Evolutionary conservation across 2,797 vertebrate genomes (phyloP).

Genomic region (Myotis findleyi): DNA sequence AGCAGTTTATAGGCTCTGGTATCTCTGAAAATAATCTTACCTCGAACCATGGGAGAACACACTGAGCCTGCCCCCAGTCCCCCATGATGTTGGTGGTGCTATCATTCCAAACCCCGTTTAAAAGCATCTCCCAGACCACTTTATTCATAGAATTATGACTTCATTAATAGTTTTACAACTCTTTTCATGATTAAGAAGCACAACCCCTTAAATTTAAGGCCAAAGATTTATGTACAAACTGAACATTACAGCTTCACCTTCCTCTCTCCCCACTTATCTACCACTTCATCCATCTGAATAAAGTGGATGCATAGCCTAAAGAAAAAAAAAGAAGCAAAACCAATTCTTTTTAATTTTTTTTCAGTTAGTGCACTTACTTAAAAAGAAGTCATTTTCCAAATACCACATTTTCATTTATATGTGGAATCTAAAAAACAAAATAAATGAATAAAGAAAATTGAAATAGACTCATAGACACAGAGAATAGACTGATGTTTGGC

Average conservation of each 20-base stretch:
- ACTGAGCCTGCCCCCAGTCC: accelerated
- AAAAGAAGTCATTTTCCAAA: neutral
- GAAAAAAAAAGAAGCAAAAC: neutral
- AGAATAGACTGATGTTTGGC: neutral
- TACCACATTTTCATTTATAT: neutral
- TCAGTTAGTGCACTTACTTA: conserved; percentile 47
- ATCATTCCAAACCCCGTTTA: neutral
- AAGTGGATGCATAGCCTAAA: neutral
- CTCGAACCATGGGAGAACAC: neutral
- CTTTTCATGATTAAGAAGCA: neutral
- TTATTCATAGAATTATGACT: neutral
- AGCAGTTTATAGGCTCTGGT: neutral
- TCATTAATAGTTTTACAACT: neutral
- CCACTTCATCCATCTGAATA: neutral
- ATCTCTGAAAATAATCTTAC: neutral
- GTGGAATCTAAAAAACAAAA: neutral
- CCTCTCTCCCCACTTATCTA: neutral
- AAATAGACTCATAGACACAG: neutral
- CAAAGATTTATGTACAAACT: neutral
- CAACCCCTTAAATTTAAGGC: neutral
- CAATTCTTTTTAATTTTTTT: neutral
- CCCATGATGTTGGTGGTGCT: accelerated
- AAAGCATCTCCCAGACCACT: neutral
- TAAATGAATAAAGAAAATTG: neutral
- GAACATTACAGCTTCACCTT: neutral